phyloP scores from a whole-genome alignment of 2,797 vertebrate species.

The Falco concolor region DNA sequence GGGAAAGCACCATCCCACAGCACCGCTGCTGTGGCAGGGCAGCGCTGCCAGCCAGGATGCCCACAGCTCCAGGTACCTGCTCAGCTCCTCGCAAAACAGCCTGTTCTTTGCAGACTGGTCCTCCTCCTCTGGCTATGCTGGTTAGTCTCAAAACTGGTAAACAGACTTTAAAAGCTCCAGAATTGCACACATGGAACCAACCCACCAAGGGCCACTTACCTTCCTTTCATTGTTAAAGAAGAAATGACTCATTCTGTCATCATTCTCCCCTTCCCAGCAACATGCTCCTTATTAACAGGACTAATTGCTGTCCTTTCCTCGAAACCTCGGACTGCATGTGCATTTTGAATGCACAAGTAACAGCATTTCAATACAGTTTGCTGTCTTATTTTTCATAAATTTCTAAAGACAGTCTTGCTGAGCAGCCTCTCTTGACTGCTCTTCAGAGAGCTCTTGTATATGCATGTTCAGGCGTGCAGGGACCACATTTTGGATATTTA shows the following conservation, averaged over 20 bases:
- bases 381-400: neutral
- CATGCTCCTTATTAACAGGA: neutral
- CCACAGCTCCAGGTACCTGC: neutral
- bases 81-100: neutral
- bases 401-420: neutral
- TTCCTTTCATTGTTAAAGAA: neutral
- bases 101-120: neutral
- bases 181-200: neutral
- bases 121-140: fast-evolving
- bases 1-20: neutral
- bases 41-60: neutral
- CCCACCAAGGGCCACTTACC: neutral
- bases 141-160: neutral
- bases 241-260: neutral
- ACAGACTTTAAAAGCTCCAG: neutral
- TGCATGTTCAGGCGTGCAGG: neutral
- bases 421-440: neutral
- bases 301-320: neutral
- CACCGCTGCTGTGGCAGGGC: fast-evolving
- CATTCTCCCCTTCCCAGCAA: neutral
- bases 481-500: neutral
- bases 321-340: neutral
- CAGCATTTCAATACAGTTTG: neutral
- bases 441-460: neutral
- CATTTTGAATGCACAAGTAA: neutral